phyloP scores from a whole-genome alignment of 2,888 invertebrate species.

The Agonum fuliginosum region DNA sequence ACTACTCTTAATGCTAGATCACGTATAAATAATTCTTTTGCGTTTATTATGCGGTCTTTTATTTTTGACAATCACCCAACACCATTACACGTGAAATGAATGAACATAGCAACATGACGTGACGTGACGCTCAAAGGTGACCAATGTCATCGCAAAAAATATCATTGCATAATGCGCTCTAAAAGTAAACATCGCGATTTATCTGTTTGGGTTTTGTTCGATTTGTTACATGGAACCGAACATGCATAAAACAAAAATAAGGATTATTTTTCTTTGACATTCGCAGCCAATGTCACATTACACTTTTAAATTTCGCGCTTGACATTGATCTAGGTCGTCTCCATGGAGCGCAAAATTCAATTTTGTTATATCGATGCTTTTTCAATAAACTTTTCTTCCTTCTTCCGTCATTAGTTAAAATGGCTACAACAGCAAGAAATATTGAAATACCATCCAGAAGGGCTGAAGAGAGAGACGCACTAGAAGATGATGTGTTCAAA shows the following conservation, averaged over 20 bases:
- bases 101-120: conserved; percentile 47
- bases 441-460: not conserved
- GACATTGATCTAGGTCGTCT: conserved; percentile 47
- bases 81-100: conserved; percentile 51
- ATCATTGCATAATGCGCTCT: conserved; percentile 34
- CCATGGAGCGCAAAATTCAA: conserved; percentile 48
- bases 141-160: conserved; percentile 47
- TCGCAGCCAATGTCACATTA: conserved; percentile 5
- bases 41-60: conserved; percentile 34
- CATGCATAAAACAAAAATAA: not conserved
- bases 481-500: conserved; percentile 52
- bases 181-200: not conserved
- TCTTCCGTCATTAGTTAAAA: conserved; percentile 12
- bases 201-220: not conserved
- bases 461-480: conserved; percentile 18
- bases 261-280: not conserved
- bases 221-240: not conserved
- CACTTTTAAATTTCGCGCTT: conserved; percentile 27
- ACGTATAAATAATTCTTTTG: conserved; percentile 32
- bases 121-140: conserved; percentile 38
- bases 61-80: conserved; percentile 44
- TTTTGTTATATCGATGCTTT: conserved; percentile 41
- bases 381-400: conserved; percentile 41
- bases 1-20: conserved; percentile 8
- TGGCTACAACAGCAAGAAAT: conserved; percentile 13